Conservation (phyloP, 2,888 invertebrate genomes). For the Gari tellinella region DNA sequence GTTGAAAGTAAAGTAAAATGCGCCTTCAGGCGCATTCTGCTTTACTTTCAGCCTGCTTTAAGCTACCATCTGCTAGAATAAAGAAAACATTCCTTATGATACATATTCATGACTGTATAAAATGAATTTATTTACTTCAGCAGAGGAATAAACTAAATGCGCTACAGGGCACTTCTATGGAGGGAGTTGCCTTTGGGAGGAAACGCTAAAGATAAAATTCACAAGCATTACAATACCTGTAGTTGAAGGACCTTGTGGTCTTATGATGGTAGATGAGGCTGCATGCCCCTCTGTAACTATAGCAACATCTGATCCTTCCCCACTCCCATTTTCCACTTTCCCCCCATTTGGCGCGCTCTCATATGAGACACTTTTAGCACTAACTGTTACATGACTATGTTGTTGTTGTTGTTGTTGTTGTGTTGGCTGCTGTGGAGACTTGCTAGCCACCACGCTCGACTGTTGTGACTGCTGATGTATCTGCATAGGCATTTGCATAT, state of each 20-base stretch:
- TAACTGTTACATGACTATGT: constrained; percentile 61
- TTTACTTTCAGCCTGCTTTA: no score
- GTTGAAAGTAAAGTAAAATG: no score
- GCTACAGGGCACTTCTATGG: no score
- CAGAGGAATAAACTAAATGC: no score
- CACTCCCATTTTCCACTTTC: constrained; percentile 53
- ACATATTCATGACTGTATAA: no score
- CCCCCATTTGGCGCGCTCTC: constrained; percentile 46
- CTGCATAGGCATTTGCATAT: constrained; percentile 79
- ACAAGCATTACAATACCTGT: no score
- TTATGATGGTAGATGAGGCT: constrained; percentile 3
- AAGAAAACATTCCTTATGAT: no score
- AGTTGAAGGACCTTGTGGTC: constrained; percentile 3
- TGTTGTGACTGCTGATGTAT: constrained; percentile 64
- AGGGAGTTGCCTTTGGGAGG: no score
- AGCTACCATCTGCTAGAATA: no score
- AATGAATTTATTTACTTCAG: no score
- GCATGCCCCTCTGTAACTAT: constrained; percentile 33
- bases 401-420: constrained; percentile 13
- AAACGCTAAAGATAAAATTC: no score
- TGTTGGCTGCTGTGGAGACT: constrained; percentile 23
- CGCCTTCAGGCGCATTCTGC: no score
- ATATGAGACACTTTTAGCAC: constrained; percentile 63
- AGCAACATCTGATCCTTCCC: constrained; percentile 49
- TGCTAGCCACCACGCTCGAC: constrained; percentile 17